Evolutionary conservation across 2,113 vertebrate species (phyloP), one percentile per base, ranked within the genome.

Genomic region (Eubucco bourcierii): DNA sequence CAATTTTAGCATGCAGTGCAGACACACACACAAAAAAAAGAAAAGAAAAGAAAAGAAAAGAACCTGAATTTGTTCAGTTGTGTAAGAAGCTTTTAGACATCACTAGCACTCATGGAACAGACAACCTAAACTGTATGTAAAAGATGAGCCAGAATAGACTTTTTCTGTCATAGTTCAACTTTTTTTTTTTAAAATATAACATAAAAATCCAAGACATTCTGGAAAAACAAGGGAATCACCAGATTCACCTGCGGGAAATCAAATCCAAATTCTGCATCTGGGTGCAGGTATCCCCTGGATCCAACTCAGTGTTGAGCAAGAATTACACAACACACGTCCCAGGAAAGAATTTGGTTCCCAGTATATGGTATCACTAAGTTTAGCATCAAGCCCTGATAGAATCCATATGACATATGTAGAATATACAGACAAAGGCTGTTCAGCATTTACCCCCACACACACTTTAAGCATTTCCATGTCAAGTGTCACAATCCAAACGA

Each of bases 41-140:
- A n/a, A n/a, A n/a, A n/a, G n/a, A n/a, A n/a, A n/a, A n/a, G n/a
- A n/a, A n/a, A 52, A 52, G 7, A 47, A 21, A 47, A 47, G 47
- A 47, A 52, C 50, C 50, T 73, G 59, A 67, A 94, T 86, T 94
- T 94, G 96, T 44, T 88, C 81, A 55, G 56, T 55, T 80, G 76
- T 92, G 68, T 95, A 90, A 93, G 55, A 93, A 96, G 92, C 93
- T 95, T 94, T 95, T 70, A 96, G 85, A 93, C 82, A 95, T 76
- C 64, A 37, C 61, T 71, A 78, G 87, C 96, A 95, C 75, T 97
- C 92, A 56, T 67, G 83, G 91, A 91, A 96, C 60, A 94, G 56
- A 87, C 70, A 87, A 85, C 52, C 81, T 91, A 90, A 95, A 95
- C 95, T 82, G 91, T 41, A 92, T 50, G 41, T 78, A 94, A 96